Conservation (phyloP, 2,888 invertebrate genomes). For the Athalia rosae region DNA sequence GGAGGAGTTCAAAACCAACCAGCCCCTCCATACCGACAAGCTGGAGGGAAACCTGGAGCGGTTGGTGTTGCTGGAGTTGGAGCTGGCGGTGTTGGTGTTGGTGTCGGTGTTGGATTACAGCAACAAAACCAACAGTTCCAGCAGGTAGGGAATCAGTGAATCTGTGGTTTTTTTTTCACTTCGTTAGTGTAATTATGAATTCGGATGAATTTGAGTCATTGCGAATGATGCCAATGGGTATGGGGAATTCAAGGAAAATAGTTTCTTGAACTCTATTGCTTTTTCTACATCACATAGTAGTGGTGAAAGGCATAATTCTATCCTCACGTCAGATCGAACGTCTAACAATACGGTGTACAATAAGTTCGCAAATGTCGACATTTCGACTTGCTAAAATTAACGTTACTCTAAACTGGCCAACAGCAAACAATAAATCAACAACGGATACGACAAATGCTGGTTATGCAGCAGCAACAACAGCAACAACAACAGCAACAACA, state of each 20-base stretch:
- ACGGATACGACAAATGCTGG: constrained; percentile 82
- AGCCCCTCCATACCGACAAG: constrained; percentile 86
- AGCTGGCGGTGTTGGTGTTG: constrained; percentile 59
- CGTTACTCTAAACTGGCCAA: constrained; percentile 22
- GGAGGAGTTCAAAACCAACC: constrained; percentile 77
- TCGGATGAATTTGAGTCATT: too few species aligned
- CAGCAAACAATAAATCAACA: constrained; percentile 73
- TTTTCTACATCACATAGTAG: too few species aligned
- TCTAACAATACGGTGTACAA: too few species aligned
- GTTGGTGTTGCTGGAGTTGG: constrained; percentile 69
- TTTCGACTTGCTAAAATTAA: constrained; percentile 24
- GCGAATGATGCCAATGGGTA: too few species aligned
- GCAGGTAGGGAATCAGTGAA: constrained; percentile 69
- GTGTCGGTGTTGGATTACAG: constrained; percentile 71
- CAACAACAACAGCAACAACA: constrained; percentile 61
- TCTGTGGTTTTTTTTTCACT: background rate
- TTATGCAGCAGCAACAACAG: constrained; percentile 78
- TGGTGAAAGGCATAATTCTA: too few species aligned
- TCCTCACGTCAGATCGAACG: too few species aligned
- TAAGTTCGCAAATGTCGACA: background rate
- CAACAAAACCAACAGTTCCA: constrained; percentile 80
- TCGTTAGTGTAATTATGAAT: background rate
- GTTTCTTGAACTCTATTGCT: too few species aligned
- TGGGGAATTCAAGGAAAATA: too few species aligned
- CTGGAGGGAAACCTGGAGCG: constrained; percentile 71